Evolutionary conservation across 2,888 invertebrate species (phyloP), one percentile per base, ranked within the genome.

Genomic region (Caenorhabditis wallacei): DNA sequence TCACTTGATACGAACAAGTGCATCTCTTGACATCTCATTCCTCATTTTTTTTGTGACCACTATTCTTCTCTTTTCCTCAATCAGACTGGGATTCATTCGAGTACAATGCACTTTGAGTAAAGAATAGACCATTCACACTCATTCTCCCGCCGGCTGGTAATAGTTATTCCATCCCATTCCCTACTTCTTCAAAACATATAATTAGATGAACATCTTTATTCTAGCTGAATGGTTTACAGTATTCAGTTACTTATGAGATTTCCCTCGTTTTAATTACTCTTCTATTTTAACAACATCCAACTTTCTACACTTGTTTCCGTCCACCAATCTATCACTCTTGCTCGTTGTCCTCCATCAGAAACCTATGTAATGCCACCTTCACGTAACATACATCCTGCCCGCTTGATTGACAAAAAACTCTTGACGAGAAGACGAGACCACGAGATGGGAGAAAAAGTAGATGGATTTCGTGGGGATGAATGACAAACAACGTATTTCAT

Each of bases 1-100:
- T 78, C 78, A 78, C 78, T 76, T 76, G 76, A 76, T 76, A 76
- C 68, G 76, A 76, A 70, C 78, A 78, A 78, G 78, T 78, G 63
- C 78, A 63, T 63, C 69, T 68, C 76, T 68, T 75, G 75, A 75
- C 75, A 75, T 59, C 54, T 46, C 35, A 63, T 64, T 54, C 13
- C 11, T 30, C 64, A 13, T 66, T 66, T 66, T 75, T 71, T n/a
- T n/a, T n/a, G n/a, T 79, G 48, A 8, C 63, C 35, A 20, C 30
- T 56, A 26, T 35, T 48, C 57, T 48, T 59, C 40, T 56, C 48
- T 57, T 48, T n/a, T 46, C 11, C 76, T 78, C 78, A 78, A 78
- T 78, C 69, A 78, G 69, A 51, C 40, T 46, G 22, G 56, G 53
- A 76, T 78, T 78, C 78, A 78, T 59, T 46, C 69, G n/a, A 18